A percentile compares a stretch with the other conserved stretches of the same genome.
Evolutionary conservation across 2,113 vertebrate genomes (phyloP).

Genomic region (Chionis minor): DNA sequence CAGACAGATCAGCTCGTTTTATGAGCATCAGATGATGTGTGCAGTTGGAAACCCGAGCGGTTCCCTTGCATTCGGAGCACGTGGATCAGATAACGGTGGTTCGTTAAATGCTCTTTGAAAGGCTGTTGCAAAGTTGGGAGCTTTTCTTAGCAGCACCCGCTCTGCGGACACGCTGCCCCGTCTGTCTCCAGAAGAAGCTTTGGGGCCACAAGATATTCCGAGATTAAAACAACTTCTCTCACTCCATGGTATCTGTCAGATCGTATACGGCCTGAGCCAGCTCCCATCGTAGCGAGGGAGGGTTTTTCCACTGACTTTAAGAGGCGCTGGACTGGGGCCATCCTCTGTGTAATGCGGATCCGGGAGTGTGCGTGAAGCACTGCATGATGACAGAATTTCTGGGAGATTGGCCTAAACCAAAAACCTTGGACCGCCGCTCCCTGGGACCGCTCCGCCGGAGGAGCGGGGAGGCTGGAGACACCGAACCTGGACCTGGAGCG

Average conservation of each 20-base stretch:
- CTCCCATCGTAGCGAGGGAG: slow-evolving; percentile 13
- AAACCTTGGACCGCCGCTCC: not conserved
- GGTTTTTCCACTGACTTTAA: slow-evolving; percentile 58
- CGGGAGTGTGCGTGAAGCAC: slow-evolving; percentile 57
- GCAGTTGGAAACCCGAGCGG: not conserved
- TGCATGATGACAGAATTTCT: slow-evolving; percentile 66
- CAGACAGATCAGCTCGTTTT: slow-evolving; percentile 56
- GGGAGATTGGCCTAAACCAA: slow-evolving; percentile 59
- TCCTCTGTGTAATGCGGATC: slow-evolving; percentile 51
- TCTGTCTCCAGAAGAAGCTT: not conserved
- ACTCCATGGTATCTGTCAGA: slow-evolving; percentile 7
- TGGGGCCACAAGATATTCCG: slow-evolving; percentile 6
- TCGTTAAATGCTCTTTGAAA: not conserved
- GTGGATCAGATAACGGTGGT: slow-evolving; percentile 17
- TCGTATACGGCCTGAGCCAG: not conserved
- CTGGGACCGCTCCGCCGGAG: not conserved
- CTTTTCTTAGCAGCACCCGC: not conserved
- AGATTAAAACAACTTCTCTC: not conserved
- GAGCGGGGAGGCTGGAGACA: not conserved
- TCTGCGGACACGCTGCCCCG: not conserved
- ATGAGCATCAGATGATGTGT: slow-evolving; percentile 48
- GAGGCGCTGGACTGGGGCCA: slow-evolving; percentile 13
- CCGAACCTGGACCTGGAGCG: not conserved
- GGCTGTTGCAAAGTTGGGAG: not conserved
- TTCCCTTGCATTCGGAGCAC: not conserved